phyloP scores from a whole-genome alignment of 2,797 vertebrate genomes.

The Morelia viridis region DNA sequence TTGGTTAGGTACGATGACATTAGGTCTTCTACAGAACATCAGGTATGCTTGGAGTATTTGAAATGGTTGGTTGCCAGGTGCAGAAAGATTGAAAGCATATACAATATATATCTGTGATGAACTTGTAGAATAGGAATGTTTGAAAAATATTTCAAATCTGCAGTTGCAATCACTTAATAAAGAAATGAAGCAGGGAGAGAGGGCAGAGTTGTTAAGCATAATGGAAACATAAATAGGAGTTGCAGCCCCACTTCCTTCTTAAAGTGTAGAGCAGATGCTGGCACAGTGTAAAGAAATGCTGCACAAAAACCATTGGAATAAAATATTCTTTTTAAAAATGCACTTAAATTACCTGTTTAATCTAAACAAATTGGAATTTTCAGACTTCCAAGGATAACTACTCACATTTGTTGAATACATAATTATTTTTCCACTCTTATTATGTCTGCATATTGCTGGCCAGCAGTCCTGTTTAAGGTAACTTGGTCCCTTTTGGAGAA shows the following conservation, averaged over 20 bases:
- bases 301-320: neutral
- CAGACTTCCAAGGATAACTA: neutral
- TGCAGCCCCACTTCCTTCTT: neutral
- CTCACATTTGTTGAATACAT: neutral
- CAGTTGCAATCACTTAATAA: neutral
- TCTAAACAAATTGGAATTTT: neutral
- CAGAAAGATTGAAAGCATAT: neutral
- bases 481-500: neutral
- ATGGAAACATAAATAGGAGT: neutral
- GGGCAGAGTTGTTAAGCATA: no score
- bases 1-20: neutral
- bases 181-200: neutral
- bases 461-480: neutral
- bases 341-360: neutral
- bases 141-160: neutral
- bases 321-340: neutral
- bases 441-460: neutral
- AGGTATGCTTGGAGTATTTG: neutral
- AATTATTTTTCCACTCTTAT: neutral
- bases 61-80: neutral
- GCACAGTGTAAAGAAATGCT: neutral
- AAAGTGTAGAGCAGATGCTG: neutral
- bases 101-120: neutral
- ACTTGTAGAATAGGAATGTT: neutral
- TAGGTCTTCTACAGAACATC: neutral